Evolutionary conservation across 2,888 invertebrate genomes (phyloP).

Genomic region (Reticulitermes lucifugus): DNA sequence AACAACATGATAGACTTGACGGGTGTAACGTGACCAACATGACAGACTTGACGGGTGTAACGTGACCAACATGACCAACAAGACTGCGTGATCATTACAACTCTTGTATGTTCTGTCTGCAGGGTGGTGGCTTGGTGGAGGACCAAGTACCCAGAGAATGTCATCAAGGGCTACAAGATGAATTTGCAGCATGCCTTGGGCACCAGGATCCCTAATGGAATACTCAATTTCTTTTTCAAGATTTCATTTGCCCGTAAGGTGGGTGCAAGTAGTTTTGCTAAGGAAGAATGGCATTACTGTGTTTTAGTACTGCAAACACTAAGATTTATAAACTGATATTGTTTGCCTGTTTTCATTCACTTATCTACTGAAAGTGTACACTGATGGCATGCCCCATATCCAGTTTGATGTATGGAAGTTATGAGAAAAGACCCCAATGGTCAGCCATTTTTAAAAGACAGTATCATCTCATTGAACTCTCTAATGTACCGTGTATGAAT

Average conservation of each 20-base stretch:
- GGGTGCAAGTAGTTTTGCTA: conserved; percentile 56
- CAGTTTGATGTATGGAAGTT: too few relatives aligned
- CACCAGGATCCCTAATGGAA: conserved; percentile 86
- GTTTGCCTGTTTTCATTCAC: neutral
- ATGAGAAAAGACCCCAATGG: too few relatives aligned
- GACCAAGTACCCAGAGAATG: conserved; percentile 89
- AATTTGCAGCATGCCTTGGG: conserved; percentile 91
- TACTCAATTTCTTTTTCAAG: conserved; percentile 92
- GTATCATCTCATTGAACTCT: too few relatives aligned
- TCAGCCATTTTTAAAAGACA: too few relatives aligned
- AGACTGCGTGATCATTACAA: too few relatives aligned
- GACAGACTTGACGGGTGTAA: neutral
- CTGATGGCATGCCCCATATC: too few relatives aligned
- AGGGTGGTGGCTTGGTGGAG: conserved; percentile 90
- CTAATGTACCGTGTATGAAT: too few relatives aligned
- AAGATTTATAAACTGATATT: neutral
- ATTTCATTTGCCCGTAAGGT: conserved; percentile 89
- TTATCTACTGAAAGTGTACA: too few relatives aligned
- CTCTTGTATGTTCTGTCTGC: conserved; percentile 40
- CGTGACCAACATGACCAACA: neutral
- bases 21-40: neutral
- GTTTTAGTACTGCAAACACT: neutral
- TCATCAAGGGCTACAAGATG: conserved; percentile 91
- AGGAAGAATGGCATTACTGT: neutral
- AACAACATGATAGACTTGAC: neutral